Evolutionary conservation across 2,113 vertebrate genomes (phyloP).

Genomic region (Sinocyclocheilus grahami): DNA sequence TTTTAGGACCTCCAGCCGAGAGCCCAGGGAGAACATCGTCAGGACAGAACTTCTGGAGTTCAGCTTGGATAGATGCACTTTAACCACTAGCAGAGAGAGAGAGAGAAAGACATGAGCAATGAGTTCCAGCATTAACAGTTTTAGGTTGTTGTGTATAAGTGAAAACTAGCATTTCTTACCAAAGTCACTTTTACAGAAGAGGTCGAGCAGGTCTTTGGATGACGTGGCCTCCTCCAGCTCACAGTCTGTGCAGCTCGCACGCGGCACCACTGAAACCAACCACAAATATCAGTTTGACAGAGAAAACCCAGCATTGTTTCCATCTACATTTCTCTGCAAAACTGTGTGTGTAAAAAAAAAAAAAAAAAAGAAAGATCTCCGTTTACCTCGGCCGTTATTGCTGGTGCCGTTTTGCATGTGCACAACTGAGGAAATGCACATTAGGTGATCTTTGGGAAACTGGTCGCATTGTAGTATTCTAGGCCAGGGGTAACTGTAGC

Average conservation of each 20-base stretch:
- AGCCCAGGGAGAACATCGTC: constrained; percentile 77
- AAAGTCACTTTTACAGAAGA: constrained; percentile 81
- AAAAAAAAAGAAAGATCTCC: no score
- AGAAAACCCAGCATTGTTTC: neutral
- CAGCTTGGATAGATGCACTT: constrained; percentile 77
- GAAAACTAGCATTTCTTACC: constrained; percentile 65
- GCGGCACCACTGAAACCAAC: constrained; percentile 70
- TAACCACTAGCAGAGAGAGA: constrained; percentile 72
- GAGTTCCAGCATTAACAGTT: neutral
- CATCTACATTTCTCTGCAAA: neutral
- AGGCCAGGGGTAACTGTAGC: constrained; percentile 83
- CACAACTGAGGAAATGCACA: constrained; percentile 80
- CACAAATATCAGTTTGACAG: neutral
- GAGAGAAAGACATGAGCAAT: constrained; percentile 23
- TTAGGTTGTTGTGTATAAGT: no score
- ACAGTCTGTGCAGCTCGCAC: constrained; percentile 84
- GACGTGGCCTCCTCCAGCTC: constrained; percentile 80
- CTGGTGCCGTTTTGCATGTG: constrained; percentile 60
- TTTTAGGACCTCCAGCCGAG: constrained; percentile 80
- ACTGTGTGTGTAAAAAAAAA: neutral
- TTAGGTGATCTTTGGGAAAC: constrained; percentile 80
- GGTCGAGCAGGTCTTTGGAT: constrained; percentile 79
- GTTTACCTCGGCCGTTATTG: constrained; percentile 70
- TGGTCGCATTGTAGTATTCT: constrained; percentile 81
- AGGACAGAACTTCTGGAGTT: constrained; percentile 72